phyloP scores from a whole-genome alignment of 2,888 invertebrate genomes.

The Lymantria dispar region DNA sequence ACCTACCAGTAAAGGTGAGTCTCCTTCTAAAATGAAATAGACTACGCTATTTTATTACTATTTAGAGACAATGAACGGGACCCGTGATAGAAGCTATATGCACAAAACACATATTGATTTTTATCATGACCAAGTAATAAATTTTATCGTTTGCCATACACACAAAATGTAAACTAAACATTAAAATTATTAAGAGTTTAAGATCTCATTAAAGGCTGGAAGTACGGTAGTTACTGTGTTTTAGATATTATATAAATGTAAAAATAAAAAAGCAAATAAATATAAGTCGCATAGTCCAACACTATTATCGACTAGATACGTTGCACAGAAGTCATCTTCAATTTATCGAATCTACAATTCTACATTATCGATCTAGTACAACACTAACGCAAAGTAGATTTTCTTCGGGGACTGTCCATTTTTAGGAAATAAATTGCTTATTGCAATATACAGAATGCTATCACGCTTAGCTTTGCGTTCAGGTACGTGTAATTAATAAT shows the following conservation, averaged over 20 bases:
- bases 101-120: slow-evolving; percentile 6
- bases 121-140: slow-evolving; percentile 29
- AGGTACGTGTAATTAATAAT: slow-evolving; percentile 71
- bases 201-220: too few relatives aligned
- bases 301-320: too few relatives aligned
- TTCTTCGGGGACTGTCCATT: slow-evolving; percentile 54
- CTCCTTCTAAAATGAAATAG: too few relatives aligned
- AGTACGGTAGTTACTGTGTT: too few relatives aligned
- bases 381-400: slow-evolving; percentile 65
- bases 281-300: too few relatives aligned
- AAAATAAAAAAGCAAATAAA: too few relatives aligned
- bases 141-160: slow-evolving; percentile 3
- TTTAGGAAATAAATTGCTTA: slow-evolving; percentile 45
- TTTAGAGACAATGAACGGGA: too few relatives aligned
- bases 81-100: neutral
- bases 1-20: neutral
- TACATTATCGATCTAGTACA: slow-evolving; percentile 24
- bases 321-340: neutral
- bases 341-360: neutral
- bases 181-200: too few relatives aligned
- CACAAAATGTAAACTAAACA: too few relatives aligned
- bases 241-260: too few relatives aligned
- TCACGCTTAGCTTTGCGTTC: slow-evolving; percentile 86
- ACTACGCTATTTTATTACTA: too few relatives aligned
- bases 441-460: slow-evolving; percentile 81